phyloP scores from a whole-genome alignment of 2,797 vertebrate species.

The Esox masquinongy region DNA sequence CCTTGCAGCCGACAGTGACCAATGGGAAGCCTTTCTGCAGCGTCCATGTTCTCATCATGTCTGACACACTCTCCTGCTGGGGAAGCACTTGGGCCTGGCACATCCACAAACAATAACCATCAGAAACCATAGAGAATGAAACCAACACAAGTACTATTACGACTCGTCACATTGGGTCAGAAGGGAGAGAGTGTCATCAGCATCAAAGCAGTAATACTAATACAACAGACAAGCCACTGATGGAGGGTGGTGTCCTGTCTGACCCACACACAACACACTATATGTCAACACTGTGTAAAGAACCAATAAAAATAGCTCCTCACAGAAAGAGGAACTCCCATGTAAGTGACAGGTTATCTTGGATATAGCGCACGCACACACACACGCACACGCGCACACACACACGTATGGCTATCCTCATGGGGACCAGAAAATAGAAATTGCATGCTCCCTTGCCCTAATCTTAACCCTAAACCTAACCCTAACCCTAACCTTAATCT shows the following conservation, averaged over 20 bases:
- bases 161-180: neutral
- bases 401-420: no score
- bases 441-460: no score
- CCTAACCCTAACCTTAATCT: no score
- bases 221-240: neutral
- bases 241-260: no score
- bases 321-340: neutral
- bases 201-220: neutral
- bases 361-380: no score
- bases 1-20: constrained; percentile 82
- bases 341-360: neutral
- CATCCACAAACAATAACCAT: no score
- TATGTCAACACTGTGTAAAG: neutral
- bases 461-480: no score
- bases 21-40: constrained; percentile 93
- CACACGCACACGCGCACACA: no score
- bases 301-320: no score
- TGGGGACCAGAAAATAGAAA: no score
- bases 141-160: neutral
- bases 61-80: constrained; percentile 77
- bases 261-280: neutral
- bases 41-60: constrained; percentile 94
- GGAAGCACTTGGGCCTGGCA: constrained; percentile 68
- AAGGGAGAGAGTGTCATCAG: neutral
- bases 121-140: no score